Percentiles rank a stretch among this genome's conserved stretches.
Evolutionary conservation across 2,888 invertebrate genomes (phyloP).

Genomic region (Orthosia cruda): DNA sequence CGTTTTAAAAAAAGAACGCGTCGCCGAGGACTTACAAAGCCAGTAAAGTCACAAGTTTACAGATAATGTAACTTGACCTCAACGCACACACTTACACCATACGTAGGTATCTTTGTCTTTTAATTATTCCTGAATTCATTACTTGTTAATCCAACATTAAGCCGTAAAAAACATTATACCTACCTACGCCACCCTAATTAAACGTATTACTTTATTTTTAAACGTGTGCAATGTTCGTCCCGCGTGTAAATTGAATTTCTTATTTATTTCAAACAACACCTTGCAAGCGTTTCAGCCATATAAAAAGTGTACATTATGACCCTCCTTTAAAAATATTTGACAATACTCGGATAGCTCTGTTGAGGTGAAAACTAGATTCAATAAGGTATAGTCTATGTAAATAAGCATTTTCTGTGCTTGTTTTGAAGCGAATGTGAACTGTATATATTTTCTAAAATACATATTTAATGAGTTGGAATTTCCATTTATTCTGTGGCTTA

Average conservation of each 20-base stretch:
- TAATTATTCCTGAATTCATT: conserved; percentile 67
- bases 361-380: conserved; percentile 45
- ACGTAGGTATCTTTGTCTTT: conserved; percentile 60
- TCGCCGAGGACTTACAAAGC: conserved; percentile 7
- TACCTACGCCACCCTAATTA: conserved; percentile 66
- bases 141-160: conserved; percentile 69
- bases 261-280: conserved; percentile 63
- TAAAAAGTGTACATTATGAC: conserved; percentile 40
- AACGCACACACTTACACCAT: conserved; percentile 33
- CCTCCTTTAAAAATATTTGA: conserved; percentile 57
- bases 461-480: conserved; percentile 23
- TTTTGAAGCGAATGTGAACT: conserved; percentile 45
- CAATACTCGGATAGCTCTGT: conserved; percentile 28
- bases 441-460: conserved; percentile 45
- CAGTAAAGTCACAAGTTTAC: conserved; percentile 60
- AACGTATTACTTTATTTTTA: conserved; percentile 66
- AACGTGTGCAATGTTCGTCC: conserved; percentile 38
- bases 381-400: conserved; percentile 51
- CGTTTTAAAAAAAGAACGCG: conserved; percentile 40
- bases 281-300: conserved; percentile 39
- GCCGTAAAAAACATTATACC: conserved; percentile 67
- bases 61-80: conserved; percentile 58
- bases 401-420: conserved; percentile 38
- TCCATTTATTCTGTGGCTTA: conserved; percentile 15
- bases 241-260: conserved; percentile 57